These are phyloP conservation scores for Pseudoips prasinana DNA, from an alignment of 2,888 invertebrate genomes.

Conservation along the genomic window DNA sequence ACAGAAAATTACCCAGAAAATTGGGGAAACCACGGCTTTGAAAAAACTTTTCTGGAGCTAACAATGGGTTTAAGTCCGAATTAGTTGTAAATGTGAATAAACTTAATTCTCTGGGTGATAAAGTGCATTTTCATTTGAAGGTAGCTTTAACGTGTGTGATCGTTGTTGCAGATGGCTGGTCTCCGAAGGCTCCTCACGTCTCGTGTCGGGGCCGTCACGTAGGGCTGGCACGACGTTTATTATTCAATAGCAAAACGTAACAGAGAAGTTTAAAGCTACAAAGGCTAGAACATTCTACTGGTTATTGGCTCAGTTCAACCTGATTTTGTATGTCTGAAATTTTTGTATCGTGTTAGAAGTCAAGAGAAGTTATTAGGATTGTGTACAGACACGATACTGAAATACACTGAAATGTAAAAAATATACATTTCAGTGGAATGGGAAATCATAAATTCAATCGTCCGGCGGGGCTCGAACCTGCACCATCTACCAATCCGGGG, in stretches of 20 bases:
- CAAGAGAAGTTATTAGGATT: too few relatives aligned
- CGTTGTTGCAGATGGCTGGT: slow-evolving; percentile 31
- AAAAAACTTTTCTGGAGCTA: slow-evolving; percentile 44
- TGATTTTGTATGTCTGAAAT: slow-evolving; percentile 23
- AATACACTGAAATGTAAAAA: neutral
- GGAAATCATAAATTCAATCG: too few relatives aligned
- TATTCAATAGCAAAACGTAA: slow-evolving; percentile 70
- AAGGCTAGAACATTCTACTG: slow-evolving; percentile 26
- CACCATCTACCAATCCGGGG: too few relatives aligned
- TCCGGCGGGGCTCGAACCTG: too few relatives aligned
- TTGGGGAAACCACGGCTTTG: slow-evolving; percentile 53
- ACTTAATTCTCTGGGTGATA: slow-evolving; percentile 38
- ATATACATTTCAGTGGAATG: too few relatives aligned
- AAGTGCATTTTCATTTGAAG: slow-evolving; percentile 51
- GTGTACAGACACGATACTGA: neutral
- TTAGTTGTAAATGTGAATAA: slow-evolving; percentile 39
- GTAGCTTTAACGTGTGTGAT: slow-evolving; percentile 41
- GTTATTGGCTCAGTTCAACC: slow-evolving; percentile 23
- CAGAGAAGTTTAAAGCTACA: slow-evolving; percentile 52
- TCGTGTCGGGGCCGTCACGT: slow-evolving; percentile 43
- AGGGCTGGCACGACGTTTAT: slow-evolving; percentile 59
- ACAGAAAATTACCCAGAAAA: slow-evolving; percentile 52
- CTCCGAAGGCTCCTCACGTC: slow-evolving; percentile 57
- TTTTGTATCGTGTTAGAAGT: slow-evolving; percentile 10
- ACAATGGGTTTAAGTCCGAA: slow-evolving; percentile 36